Evolutionary conservation across 2,797 vertebrate species (phyloP).

Genomic region (Siniperca undulata): DNA sequence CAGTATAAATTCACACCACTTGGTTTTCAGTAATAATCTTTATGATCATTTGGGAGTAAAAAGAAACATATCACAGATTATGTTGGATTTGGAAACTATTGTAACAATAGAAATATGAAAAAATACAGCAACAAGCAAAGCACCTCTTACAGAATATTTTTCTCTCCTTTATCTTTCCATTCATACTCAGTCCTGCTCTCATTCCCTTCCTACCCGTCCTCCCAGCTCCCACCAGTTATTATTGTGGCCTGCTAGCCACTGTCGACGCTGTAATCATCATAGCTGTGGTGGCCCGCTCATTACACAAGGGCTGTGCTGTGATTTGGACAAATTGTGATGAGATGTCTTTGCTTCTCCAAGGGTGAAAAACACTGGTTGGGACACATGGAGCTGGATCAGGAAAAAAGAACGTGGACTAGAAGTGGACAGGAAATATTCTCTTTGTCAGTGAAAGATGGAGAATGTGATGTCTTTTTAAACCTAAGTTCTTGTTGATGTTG

Average conservation of each 20-base stretch:
- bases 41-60: background rate
- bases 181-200: conserved; percentile 29
- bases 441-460: conserved; percentile 26
- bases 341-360: conserved; percentile 72
- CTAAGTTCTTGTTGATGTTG: conserved; percentile 21
- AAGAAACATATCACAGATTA: background rate
- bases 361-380: conserved; percentile 78
- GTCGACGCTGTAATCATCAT: conserved; percentile 72
- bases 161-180: conserved; percentile 5
- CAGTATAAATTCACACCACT: background rate
- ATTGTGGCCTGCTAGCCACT: conserved; percentile 57
- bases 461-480: conserved; percentile 27
- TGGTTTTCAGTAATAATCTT: background rate
- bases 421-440: conserved; percentile 17
- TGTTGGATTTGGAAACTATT: background rate
- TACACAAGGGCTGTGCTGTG: conserved; percentile 65
- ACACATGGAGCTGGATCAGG: conserved; percentile 73
- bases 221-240: conserved; percentile 58
- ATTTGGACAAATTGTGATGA: conserved; percentile 82
- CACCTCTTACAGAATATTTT: conserved; percentile 1
- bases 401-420: conserved; percentile 61
- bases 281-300: conserved; percentile 69
- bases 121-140: conserved; percentile 1
- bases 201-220: conserved; percentile 21
- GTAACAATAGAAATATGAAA: background rate